phyloP scores from a whole-genome alignment of 1,140 invertebrate species.

The Hylyphantes graminicola region DNA sequence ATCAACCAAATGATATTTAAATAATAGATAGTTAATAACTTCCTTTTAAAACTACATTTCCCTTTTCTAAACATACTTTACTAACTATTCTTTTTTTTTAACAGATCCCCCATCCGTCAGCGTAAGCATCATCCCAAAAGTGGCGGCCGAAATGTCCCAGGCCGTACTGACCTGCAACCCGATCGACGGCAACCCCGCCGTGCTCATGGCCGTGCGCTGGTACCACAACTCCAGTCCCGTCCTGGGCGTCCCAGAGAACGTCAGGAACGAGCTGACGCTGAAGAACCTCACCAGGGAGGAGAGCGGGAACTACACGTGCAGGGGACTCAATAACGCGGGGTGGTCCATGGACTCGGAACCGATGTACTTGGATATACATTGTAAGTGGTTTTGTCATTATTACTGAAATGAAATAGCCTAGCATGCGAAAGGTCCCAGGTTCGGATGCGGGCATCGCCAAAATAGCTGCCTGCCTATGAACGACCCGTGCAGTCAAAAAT shows the following conservation, averaged over 20 bases:
- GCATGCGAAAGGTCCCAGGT: no score
- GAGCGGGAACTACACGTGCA: constrained; percentile 62
- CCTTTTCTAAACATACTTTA: not conserved
- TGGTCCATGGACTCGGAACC: constrained; percentile 48
- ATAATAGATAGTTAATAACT: no score
- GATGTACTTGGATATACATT: constrained; percentile 59
- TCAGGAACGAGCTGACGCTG: constrained; percentile 31
- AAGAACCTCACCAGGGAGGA: constrained; percentile 56
- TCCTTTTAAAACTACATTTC: no score
- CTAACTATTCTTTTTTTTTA: constrained; percentile 14
- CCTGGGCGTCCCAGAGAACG: not conserved
- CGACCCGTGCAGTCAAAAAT: no score
- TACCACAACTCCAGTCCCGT: constrained; percentile 60
- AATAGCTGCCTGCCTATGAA: no score
- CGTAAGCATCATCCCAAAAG: constrained; percentile 54
- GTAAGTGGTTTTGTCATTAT: constrained; percentile 45
- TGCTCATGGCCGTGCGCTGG: constrained; percentile 62
- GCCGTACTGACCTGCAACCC: constrained; percentile 58
- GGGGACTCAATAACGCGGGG: constrained; percentile 66
- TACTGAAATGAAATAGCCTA: no score
- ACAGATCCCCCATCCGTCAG: constrained; percentile 62
- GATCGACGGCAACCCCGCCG: constrained; percentile 61
- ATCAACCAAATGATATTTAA: no score
- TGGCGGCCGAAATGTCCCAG: constrained; percentile 49
- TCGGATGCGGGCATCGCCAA: no score